Evolutionary conservation across 2,888 invertebrate species (phyloP), one percentile per base, ranked within the genome.

Genomic region (Tuta absoluta): DNA sequence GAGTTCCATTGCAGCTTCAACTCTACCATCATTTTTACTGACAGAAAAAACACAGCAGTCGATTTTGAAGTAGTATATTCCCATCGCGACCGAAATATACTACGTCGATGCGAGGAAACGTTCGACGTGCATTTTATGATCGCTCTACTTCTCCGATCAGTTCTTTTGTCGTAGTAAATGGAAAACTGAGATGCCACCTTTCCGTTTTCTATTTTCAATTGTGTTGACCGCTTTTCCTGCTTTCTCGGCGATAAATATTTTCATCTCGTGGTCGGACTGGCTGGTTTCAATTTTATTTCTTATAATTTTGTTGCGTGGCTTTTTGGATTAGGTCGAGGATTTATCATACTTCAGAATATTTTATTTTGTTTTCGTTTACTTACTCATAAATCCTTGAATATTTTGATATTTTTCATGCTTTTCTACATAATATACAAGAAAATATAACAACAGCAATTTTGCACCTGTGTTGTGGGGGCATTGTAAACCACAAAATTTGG

Each of bases 121-220:
- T n/a, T 53, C 53, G 82, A 85, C 83, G 86, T 86, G 86, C 88
- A 85, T 86, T 89, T 89, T 91, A 89, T 88, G 88, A 88, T 87
- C 81, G 82, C 83, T 84, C 85, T 84, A 82, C 81, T 86, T 83
- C 82, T 85, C 75, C 75, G 76, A 83, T 82, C 81, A 75, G 70
- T 72, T 74, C 72, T 66, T 65, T 53, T 68, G 67, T 65, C 69
- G 70, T 72, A 81, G 85, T 82, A 81, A 72, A 80, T 69, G 73
- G 67, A 60, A 79, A 76, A 78, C 68, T 61, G 66, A 75, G 74
- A 79, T 74, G 70, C 72, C 66, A 63, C 67, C 56, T 10, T 69
- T 65, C 61, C 63, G 56, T 66, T 73, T 71, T 68, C 51, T 68
- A 68, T 60, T 60, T 48, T 28, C 60, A 33, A 61, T 61, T 49